Percentiles rank a stretch among this genome's conserved stretches.
These are phyloP conservation scores for Rhinophrynus dorsalis DNA, from an alignment of 2,797 vertebrate genomes.

Conservation along the genomic window DNA sequence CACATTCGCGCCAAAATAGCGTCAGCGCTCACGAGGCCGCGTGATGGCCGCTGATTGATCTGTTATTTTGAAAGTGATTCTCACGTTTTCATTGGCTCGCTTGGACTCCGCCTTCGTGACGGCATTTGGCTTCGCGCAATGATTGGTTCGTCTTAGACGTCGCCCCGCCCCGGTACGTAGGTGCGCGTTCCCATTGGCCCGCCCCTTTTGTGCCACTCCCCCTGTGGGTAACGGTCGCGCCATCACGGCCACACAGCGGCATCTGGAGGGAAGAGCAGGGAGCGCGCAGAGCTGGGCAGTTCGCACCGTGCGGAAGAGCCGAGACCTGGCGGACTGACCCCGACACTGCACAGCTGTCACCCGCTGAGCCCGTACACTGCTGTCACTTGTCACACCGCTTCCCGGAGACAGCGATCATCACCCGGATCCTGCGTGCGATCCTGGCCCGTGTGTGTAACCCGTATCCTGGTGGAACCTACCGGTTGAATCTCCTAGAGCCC, in stretches of 20 bases:
- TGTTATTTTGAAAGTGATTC: constrained; percentile 75
- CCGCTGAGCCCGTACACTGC: not conserved
- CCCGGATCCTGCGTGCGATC: no score
- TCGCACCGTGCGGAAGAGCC: not conserved
- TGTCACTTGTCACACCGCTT: no score
- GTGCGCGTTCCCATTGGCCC: constrained; percentile 23
- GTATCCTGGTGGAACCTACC: no score
- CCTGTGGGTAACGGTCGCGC: constrained; percentile 95
- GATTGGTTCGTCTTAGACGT: constrained; percentile 79
- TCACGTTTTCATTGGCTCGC: not conserved
- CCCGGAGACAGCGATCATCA: no score
- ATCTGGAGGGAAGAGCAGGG: not conserved
- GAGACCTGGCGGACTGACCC: no score
- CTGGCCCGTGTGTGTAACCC: no score
- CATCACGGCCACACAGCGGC: not conserved
- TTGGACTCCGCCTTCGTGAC: not conserved
- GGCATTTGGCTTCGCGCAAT: not conserved
- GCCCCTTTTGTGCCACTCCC: constrained; percentile 46
- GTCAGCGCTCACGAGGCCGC: constrained; percentile 17
- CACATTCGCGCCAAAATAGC: constrained; percentile 68
- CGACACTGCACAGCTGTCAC: not conserved
- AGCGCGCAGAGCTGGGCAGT: not conserved
- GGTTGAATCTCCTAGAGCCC: no score
- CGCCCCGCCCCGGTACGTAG: not conserved
- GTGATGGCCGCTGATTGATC: not conserved